A percentile compares a stretch with the other conserved stretches of the same genome.
Evolutionary conservation across 2,797 vertebrate genomes (phyloP).

Genomic region (Etheostoma nigrum): DNA sequence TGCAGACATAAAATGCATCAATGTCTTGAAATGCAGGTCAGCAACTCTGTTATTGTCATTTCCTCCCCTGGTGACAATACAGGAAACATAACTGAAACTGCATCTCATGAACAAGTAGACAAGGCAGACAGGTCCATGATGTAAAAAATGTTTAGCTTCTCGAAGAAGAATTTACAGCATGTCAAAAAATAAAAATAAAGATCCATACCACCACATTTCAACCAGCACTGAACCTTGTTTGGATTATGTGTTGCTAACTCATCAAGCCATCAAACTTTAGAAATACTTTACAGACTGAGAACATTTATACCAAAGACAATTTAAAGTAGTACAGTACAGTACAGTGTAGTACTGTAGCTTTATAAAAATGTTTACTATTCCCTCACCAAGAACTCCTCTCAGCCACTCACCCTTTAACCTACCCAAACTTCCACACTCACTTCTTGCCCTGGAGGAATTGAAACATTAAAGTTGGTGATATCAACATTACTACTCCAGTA

Average conservation of each 20-base stretch:
- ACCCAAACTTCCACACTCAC: neutral
- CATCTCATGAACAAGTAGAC: neutral
- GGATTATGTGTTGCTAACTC: neutral
- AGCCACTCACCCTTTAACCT: neutral
- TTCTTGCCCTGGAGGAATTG: neutral
- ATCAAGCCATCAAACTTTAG: neutral
- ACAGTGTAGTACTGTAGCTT: neutral
- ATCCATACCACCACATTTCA: neutral
- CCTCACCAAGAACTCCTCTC: neutral
- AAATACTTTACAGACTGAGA: neutral
- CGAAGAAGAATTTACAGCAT: neutral
- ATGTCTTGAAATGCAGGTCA: neutral
- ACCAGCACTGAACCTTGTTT: neutral
- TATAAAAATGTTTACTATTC: neutral
- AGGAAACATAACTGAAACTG: conserved; percentile 22
- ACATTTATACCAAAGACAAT: conserved; percentile 1
- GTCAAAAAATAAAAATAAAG: neutral
- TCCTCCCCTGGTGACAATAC: neutral
- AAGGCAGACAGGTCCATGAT: neutral
- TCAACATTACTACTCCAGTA: neutral
- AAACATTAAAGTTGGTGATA: neutral
- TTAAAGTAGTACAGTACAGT: neutral
- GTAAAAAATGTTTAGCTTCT: neutral
- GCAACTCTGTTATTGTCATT: neutral
- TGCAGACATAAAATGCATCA: neutral